phyloP scores from a whole-genome alignment of 2,113 vertebrate species.

The Labeo catla region DNA sequence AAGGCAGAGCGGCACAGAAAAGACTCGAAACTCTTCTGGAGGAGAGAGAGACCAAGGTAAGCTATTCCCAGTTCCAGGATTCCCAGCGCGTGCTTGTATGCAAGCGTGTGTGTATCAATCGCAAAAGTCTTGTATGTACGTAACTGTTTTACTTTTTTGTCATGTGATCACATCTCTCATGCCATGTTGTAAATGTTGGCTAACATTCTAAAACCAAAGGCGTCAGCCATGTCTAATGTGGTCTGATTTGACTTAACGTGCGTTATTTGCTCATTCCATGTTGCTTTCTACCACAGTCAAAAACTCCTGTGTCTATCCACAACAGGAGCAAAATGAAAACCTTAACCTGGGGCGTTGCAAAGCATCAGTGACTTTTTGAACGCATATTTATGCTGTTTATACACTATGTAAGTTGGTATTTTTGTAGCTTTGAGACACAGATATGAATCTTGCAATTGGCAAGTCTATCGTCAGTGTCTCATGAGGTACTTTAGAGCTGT shows the following conservation, averaged over 20 bases:
- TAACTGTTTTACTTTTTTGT: constrained; percentile 86
- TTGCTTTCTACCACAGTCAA: constrained; percentile 94
- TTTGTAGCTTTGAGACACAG: neutral
- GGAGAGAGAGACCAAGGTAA: constrained; percentile 98
- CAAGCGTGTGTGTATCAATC: constrained; percentile 58
- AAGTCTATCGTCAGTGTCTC: neutral
- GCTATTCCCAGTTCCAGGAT: constrained; percentile 56
- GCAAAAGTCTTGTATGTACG: constrained; percentile 82
- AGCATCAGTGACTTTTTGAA: constrained; percentile 72
- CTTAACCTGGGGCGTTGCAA: constrained; percentile 97
- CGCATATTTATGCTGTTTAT: neutral
- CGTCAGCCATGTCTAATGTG: constrained; percentile 94
- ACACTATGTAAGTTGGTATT: neutral
- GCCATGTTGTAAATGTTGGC: constrained; percentile 92
- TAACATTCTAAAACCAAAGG: constrained; percentile 83
- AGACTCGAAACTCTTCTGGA: constrained; percentile 97
- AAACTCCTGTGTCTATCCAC: constrained; percentile 93
- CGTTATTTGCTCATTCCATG: constrained; percentile 95
- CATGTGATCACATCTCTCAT: constrained; percentile 90
- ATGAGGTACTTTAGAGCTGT: constrained; percentile 7
- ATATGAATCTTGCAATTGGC: neutral
- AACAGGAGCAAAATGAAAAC: constrained; percentile 86
- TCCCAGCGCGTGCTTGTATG: constrained; percentile 47
- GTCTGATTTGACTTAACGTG: constrained; percentile 92
- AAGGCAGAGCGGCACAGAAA: constrained; percentile 96